Conservation (phyloP, 2,797 vertebrate species). For the Lepilemur septentrionalis region DNA sequence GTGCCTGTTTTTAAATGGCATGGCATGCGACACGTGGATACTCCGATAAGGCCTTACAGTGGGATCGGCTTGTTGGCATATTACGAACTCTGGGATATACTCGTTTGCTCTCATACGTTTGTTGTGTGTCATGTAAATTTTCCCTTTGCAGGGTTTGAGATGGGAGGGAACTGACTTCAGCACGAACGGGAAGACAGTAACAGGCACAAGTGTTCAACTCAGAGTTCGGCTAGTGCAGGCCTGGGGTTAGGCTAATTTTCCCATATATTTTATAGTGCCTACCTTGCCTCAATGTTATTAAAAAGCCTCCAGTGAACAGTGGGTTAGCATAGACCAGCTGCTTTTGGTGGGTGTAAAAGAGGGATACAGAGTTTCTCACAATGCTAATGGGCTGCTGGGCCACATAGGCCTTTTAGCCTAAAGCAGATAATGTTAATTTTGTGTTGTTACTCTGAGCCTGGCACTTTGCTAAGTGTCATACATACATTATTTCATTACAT, state of each 20-base stretch:
- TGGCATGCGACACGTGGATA: slow-evolving; percentile 20
- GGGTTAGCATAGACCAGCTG: background rate
- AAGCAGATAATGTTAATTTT: background rate
- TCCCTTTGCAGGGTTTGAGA: background rate
- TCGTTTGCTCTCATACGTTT: background rate
- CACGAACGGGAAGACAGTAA: background rate
- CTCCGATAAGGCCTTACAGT: background rate
- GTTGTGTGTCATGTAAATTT: background rate
- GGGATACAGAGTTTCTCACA: background rate
- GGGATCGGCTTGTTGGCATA: background rate
- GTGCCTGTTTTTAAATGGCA: slow-evolving; percentile 30
- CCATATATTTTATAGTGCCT: background rate
- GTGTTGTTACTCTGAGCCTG: background rate
- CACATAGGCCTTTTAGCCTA: background rate
- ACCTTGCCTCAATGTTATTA: background rate
- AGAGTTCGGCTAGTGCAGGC: background rate
- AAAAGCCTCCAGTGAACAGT: background rate
- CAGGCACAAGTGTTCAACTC: background rate
- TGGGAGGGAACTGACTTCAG: background rate
- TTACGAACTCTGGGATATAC: background rate
- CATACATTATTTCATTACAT: background rate
- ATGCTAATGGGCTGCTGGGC: background rate
- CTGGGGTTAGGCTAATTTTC: background rate
- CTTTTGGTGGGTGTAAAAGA: background rate
- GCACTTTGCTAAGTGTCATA: background rate